Evolutionary conservation across 1,140 invertebrate species (phyloP).

Genomic region (Samia ricini): DNA sequence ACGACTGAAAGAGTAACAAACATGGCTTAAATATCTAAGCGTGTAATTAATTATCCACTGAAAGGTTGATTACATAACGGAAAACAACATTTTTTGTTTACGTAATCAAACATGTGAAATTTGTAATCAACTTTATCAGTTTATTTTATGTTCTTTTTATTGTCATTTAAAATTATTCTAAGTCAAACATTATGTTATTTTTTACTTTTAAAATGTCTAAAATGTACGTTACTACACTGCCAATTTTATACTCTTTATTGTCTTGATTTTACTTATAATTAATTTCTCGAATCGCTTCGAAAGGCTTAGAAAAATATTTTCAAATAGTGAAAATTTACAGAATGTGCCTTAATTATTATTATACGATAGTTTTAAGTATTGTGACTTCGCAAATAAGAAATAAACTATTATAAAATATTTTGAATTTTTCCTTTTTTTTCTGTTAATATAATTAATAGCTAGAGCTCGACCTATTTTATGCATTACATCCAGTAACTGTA

Average conservation of each 20-base stretch:
- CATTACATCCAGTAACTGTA: no score
- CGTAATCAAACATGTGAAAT: slow-evolving; percentile 7
- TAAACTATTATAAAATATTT: slow-evolving; percentile 21
- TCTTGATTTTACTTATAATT: neutral
- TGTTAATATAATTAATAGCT: no score
- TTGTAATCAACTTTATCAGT: slow-evolving; percentile 5
- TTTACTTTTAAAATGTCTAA: slow-evolving; percentile 8
- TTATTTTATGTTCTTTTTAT: neutral
- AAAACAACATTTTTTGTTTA: slow-evolving; percentile 5
- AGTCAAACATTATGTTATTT: slow-evolving; percentile 22
- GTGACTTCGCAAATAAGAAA: slow-evolving; percentile 46
- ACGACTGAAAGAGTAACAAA: slow-evolving; percentile 25
- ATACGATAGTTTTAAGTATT: slow-evolving; percentile 55
- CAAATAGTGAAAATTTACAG: slow-evolving; percentile 28
- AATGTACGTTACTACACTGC: slow-evolving; percentile 40
- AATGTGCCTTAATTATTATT: slow-evolving; percentile 73
- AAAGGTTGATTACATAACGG: neutral
- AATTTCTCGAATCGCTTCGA: neutral
- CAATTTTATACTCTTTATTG: slow-evolving; percentile 33
- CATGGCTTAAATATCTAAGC: slow-evolving; percentile 3
- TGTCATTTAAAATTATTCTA: slow-evolving; percentile 20
- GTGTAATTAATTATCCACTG: neutral
- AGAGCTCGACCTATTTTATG: no score
- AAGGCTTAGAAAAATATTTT: neutral
- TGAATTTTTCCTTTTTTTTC: slow-evolving; percentile 22